A percentile compares a stretch with the other conserved stretches of the same genome.
These are phyloP conservation scores for Urocolius indicus DNA, from an alignment of 2,113 vertebrate genomes.

Conservation along the genomic window DNA sequence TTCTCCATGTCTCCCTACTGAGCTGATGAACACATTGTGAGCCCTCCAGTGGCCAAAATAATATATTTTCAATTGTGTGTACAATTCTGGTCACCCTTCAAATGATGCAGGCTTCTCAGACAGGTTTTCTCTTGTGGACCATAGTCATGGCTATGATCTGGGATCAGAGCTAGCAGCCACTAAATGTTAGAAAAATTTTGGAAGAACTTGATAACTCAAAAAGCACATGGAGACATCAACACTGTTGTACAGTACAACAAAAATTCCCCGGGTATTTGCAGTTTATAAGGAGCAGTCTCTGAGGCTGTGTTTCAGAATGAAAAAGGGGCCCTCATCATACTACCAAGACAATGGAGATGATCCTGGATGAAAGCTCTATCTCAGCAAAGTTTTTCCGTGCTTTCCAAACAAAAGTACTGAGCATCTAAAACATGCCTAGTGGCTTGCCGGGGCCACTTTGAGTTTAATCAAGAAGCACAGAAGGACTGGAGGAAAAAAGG, in stretches of 20 bases:
- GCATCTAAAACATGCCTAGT: background rate
- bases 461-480: background rate
- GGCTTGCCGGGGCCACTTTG: background rate
- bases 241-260: background rate
- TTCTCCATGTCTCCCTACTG: background rate
- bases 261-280: background rate
- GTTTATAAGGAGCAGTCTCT: background rate
- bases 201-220: background rate
- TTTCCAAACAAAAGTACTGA: background rate
- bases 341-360: background rate
- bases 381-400: background rate
- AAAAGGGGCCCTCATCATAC: background rate
- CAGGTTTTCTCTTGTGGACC: background rate
- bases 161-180: background rate
- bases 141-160: background rate
- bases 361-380: background rate
- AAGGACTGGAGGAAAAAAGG: background rate
- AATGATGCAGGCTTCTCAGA: background rate
- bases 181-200: background rate
- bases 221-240: background rate
- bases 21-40: slow-evolving; percentile 6
- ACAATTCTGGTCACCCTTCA: background rate
- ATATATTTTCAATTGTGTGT: background rate
- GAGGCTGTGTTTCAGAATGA: background rate
- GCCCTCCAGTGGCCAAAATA: slow-evolving; percentile 32